These are phyloP conservation scores for Lagopus muta DNA, from an alignment of 2,113 vertebrate species.

Conservation along the genomic window DNA sequence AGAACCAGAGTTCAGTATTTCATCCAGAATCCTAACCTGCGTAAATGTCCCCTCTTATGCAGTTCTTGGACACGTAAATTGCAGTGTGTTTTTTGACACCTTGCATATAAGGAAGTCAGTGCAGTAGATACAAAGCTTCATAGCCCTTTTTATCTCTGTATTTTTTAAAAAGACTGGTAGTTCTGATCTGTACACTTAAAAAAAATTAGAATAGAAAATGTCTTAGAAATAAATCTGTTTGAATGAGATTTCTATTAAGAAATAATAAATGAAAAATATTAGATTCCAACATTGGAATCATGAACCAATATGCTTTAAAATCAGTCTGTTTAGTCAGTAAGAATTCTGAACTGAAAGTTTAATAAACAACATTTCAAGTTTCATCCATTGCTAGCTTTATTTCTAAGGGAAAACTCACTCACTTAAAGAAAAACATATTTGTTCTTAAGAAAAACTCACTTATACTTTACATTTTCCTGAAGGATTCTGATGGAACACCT, in stretches of 20 bases:
- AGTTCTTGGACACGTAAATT: neutral
- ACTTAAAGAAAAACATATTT: neutral
- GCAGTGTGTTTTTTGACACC: neutral
- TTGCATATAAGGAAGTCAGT: neutral
- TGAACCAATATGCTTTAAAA: neutral
- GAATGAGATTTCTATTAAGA: neutral
- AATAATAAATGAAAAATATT: neutral
- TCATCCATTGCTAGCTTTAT: neutral
- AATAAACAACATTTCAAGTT: neutral
- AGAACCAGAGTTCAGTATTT: neutral
- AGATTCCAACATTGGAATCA: neutral
- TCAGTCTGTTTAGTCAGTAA: fast-evolving
- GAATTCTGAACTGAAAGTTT: constrained; percentile 45
- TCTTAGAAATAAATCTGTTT: neutral
- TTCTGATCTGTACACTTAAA: neutral
- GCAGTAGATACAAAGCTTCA: neutral
- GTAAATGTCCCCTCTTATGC: neutral
- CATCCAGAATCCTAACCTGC: constrained; percentile 39
- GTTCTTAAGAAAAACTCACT: neutral
- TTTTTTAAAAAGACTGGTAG: neutral
- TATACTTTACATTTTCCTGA: constrained; percentile 66
- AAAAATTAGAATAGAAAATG: neutral
- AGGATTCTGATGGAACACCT: constrained; percentile 97
- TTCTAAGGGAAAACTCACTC: neutral
- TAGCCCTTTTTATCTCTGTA: neutral